A percentile compares a stretch with the other conserved stretches of the same genome.
Conservation (phyloP, 2,888 invertebrate genomes). For the Luffia ferchaultella region DNA sequence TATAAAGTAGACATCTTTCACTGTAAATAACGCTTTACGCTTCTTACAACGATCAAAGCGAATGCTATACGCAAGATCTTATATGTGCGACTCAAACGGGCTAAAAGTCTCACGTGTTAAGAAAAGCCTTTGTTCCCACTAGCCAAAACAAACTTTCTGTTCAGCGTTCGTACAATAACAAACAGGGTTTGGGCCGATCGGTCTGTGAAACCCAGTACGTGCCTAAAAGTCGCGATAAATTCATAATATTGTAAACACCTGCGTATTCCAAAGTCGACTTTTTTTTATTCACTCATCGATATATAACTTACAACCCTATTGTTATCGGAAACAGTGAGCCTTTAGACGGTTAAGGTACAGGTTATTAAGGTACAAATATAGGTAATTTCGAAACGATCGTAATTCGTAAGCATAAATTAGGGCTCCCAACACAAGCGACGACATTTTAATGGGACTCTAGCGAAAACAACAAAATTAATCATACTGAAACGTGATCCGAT, state of each 20-base stretch:
- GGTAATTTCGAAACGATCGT: no score
- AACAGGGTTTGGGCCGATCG: conserved; percentile 28
- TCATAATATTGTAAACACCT: background rate
- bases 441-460: no score
- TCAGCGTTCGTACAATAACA: conserved; percentile 55
- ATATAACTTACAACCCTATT: background rate
- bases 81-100: background rate
- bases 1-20: no score
- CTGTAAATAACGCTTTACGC: no score
- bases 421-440: no score
- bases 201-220: conserved; percentile 12
- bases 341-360: no score
- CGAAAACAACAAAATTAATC: no score
- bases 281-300: background rate
- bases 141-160: conserved; percentile 57
- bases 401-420: no score
- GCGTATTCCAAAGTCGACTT: background rate
- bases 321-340: background rate
- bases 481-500: no score
- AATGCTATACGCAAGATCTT: background rate
- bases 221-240: background rate
- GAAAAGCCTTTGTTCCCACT: conserved; percentile 52
- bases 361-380: no score
- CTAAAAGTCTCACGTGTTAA: no score
- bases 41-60: background rate